Base-by-base conservation (phyloP, 2,113 vertebrate genomes). In the Caracal caracal region DNA sequence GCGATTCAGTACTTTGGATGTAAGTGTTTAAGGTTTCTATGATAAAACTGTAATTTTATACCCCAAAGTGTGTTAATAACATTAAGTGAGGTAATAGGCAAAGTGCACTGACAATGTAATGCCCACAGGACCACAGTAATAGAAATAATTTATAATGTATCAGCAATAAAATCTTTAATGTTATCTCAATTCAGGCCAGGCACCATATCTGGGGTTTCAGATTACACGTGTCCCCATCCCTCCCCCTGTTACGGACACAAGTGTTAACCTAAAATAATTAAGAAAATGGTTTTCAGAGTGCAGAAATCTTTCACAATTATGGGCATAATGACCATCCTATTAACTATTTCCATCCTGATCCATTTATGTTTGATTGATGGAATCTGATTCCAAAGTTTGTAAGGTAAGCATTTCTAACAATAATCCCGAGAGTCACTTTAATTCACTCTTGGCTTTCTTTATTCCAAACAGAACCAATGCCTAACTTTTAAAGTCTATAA, bases 131-230 rank as follows among this genome's bases (percentile, higher is more conserved):
- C 98, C 98, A 40, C 93, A 98, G 98, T 99, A 99, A 99, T 99
- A 99, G 99, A 99, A 99, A 99, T 99, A 99, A 99, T 99, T 99
- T 99, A 99, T 99, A 99, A 99, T 99, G 99, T 99, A 99, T 99
- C 99, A 99, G 99, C 99, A 99, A 99, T 99, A 99, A 99, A 99
- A 99, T 99, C 99, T 99, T 99, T 99, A 99, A 99, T 99, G 99
- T 99, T 99, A 99, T 99, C 99, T 99, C 99, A 99, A 98, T 99
- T 98, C 98, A 98, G 99, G 99, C 98, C 99, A 99, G 99, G 99
- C 99, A 99, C 98, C 97, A 98, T 98, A 99, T 99, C 99, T 98
- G 95, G 93, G 94, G 98, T 99, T 99, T 99, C 98, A 98, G 96
- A 98, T 99, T 99, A 99, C 99, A 98, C 0, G 53, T 98, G 98